A percentile compares a stretch with the other conserved stretches of the same genome.
Conservation (phyloP, 2,888 invertebrate genomes). For the Xestia xanthographa region DNA sequence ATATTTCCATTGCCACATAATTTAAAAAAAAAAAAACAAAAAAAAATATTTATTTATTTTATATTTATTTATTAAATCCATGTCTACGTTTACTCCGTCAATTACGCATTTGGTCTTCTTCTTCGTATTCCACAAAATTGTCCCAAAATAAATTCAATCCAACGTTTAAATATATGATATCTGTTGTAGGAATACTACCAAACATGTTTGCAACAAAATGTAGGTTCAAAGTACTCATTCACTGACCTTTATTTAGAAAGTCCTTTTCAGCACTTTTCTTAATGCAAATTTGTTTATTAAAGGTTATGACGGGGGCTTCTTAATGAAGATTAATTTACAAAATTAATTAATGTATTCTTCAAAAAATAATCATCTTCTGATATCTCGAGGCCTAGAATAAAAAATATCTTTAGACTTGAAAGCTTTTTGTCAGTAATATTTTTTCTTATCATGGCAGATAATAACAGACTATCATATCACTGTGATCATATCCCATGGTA, state of each 20-base stretch:
- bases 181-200: not conserved
- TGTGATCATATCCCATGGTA: not conserved
- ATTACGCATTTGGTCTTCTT: not conserved
- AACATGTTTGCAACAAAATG: not conserved
- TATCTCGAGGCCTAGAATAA: not conserved
- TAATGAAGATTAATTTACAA: conserved; percentile 22
- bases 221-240: conserved; percentile 4
- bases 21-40: too few relatives aligned
- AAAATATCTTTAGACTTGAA: not conserved
- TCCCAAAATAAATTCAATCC: not conserved
- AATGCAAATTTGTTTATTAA: conserved; percentile 8
- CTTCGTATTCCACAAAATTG: not conserved
- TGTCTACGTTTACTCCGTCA: not conserved
- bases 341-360: not conserved
- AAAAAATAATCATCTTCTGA: not conserved
- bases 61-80: not conserved
- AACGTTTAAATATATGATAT: not conserved
- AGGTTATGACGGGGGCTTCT: not conserved
- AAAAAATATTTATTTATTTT: too few relatives aligned
- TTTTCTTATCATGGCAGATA: not conserved
- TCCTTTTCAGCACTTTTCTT: conserved; percentile 11
- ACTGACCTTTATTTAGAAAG: conserved; percentile 11
- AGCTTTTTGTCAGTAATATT: not conserved
- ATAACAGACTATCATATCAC: not conserved
- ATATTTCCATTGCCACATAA: too few relatives aligned